Conservation (phyloP, 2,888 invertebrate genomes). For the Calliphora vomitoria region DNA sequence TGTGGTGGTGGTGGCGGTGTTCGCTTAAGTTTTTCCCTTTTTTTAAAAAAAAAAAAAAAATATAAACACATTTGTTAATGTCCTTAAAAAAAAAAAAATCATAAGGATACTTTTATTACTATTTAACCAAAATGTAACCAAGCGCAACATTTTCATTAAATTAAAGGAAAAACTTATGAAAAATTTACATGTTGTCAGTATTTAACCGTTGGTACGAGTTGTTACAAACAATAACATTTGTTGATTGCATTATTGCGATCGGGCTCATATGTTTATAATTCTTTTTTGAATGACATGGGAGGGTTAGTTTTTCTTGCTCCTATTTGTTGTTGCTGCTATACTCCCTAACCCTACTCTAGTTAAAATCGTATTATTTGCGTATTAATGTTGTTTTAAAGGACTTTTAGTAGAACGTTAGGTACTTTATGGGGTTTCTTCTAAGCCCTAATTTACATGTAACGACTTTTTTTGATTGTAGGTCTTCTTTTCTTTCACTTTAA, state of each 20-base stretch:
- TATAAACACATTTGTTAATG: conserved; percentile 53
- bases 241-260: conserved; percentile 55
- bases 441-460: conserved; percentile 59
- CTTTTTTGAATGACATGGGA: conserved; percentile 13
- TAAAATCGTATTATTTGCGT: conserved; percentile 35
- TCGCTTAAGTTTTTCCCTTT: conserved; percentile 20
- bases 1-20: conserved; percentile 19
- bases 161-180: conserved; percentile 39
- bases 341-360: conserved; percentile 52
- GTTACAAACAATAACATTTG: conserved; percentile 55
- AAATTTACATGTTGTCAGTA: conserved; percentile 61
- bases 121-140: conserved; percentile 61
- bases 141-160: conserved; percentile 69
- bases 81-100: conserved; percentile 62
- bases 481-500: conserved; percentile 59
- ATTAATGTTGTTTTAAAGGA: not conserved
- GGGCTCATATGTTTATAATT: not conserved
- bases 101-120: conserved; percentile 54
- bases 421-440: conserved; percentile 65
- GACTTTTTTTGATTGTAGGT: conserved; percentile 52
- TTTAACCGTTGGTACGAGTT: conserved; percentile 1
- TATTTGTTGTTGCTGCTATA: conserved; percentile 3
- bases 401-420: conserved; percentile 32
- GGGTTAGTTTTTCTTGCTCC: conserved; percentile 27
- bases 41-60: conserved; percentile 4